phyloP scores from a whole-genome alignment of 2,888 invertebrate genomes.

The Tachina grossa region DNA sequence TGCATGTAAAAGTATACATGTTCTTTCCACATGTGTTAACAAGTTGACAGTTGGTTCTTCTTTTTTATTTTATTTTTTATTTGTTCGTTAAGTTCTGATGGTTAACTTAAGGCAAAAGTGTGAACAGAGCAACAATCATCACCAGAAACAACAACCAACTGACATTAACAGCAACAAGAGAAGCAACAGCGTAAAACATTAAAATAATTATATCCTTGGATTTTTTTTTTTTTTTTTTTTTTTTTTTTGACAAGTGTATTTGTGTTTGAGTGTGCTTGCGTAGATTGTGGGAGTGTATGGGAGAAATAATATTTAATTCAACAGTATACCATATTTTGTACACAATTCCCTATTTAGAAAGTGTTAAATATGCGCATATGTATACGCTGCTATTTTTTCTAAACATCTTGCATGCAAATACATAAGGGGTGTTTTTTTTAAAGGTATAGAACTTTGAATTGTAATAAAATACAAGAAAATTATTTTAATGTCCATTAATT shows the following conservation, averaged over 20 bases:
- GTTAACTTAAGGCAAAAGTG: constrained; percentile 48
- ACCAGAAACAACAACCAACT: constrained; percentile 12
- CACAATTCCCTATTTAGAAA: constrained; percentile 23
- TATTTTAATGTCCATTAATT: too few relatives aligned
- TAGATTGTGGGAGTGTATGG: background rate
- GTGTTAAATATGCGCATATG: constrained; percentile 33
- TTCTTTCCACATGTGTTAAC: constrained; percentile 51
- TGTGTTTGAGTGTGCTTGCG: background rate
- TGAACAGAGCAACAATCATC: constrained; percentile 28
- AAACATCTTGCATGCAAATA: constrained; percentile 10
- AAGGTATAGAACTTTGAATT: too few relatives aligned
- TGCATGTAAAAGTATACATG: background rate
- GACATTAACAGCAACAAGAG: constrained; percentile 31
- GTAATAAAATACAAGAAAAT: too few relatives aligned
- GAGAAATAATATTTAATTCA: background rate
- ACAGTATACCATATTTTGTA: too few relatives aligned
- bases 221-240: too few relatives aligned
- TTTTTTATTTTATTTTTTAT: too few relatives aligned
- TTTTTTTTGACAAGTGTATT: background rate
- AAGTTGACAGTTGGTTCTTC: constrained; percentile 51
- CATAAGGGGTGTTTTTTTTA: too few relatives aligned
- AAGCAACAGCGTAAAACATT: constrained; percentile 40
- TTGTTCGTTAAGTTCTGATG: constrained; percentile 43
- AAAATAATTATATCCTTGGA: constrained; percentile 54
- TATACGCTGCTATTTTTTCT: constrained; percentile 1